Conservation (phyloP, 2,113 vertebrate species). For the Pseudopipra pipra region DNA sequence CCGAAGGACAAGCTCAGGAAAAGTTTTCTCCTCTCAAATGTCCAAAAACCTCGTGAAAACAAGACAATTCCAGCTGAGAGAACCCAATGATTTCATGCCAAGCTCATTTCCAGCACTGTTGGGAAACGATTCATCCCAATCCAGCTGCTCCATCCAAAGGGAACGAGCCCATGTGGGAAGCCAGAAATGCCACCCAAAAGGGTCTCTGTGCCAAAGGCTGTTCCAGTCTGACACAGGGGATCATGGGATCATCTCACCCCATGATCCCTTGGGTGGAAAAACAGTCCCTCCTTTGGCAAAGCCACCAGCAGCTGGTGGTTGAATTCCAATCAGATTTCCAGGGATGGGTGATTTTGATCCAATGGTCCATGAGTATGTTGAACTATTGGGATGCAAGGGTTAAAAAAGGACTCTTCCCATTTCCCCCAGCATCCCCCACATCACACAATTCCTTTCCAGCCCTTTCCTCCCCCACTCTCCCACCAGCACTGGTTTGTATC, state of each 20-base stretch:
- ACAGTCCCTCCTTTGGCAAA: not conserved
- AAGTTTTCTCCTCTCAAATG: not conserved
- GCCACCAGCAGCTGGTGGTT: not conserved
- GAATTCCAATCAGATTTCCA: not conserved
- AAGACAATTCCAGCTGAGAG: not conserved
- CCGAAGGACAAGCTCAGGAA: not conserved
- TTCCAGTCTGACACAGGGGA: not conserved
- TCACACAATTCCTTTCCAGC: not conserved
- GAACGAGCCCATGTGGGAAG: not conserved
- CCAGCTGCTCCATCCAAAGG: not conserved
- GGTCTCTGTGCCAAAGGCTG: not conserved
- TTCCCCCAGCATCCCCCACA: not conserved
- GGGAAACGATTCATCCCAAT: not conserved
- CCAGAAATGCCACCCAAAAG: not conserved
- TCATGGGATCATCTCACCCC: not conserved
- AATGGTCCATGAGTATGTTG: fast-evolving
- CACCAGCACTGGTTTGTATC: not conserved
- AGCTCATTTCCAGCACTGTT: not conserved
- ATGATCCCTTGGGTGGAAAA: not conserved
- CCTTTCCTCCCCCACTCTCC: not conserved
- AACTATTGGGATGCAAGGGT: not conserved
- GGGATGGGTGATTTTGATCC: not conserved
- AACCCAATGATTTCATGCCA: not conserved
- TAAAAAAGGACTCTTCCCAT: not conserved
- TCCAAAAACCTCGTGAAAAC: not conserved